Evolutionary conservation across 2,797 vertebrate species (phyloP).

Genomic region (Ceyx erithaca): DNA sequence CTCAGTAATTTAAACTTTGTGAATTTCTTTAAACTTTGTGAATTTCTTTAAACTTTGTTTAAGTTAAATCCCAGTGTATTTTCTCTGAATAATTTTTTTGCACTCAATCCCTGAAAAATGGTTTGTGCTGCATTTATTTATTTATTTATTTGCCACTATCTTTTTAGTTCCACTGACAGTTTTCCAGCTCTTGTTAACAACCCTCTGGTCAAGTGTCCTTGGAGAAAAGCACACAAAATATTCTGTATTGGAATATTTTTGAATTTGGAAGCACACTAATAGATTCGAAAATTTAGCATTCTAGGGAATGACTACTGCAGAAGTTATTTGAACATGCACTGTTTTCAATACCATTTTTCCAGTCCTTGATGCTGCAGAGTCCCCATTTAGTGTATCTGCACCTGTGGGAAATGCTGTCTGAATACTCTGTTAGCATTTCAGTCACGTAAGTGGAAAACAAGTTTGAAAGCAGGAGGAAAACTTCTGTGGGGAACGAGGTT

Average conservation of each 20-base stretch:
- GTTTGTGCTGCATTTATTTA: constrained; percentile 8
- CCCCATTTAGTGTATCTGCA: neutral
- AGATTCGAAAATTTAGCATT: neutral
- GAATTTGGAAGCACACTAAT: constrained; percentile 2
- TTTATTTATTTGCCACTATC: neutral
- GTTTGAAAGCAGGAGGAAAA: neutral
- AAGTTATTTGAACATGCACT: neutral
- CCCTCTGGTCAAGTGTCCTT: constrained; percentile 26
- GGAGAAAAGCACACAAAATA: constrained; percentile 43
- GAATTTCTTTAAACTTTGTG: constrained; percentile 65
- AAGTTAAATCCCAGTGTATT: constrained; percentile 35
- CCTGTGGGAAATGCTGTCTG: neutral
- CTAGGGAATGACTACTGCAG: constrained; percentile 5
- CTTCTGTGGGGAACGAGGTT: neutral
- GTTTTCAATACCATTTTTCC: constrained; percentile 19
- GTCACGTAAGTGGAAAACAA: neutral
- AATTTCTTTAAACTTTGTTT: constrained; percentile 63
- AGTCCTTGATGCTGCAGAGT: constrained; percentile 1
- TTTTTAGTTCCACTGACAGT: constrained; percentile 18
- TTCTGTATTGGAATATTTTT: constrained; percentile 28
- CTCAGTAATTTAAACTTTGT: constrained; percentile 49
- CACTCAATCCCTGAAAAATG: neutral
- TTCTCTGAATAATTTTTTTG: constrained; percentile 31
- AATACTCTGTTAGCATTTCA: neutral
- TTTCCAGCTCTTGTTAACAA: constrained; percentile 49